These are phyloP conservation scores for Tiliqua scincoides DNA, from an alignment of 2,113 vertebrate genomes.

Conservation along the genomic window DNA sequence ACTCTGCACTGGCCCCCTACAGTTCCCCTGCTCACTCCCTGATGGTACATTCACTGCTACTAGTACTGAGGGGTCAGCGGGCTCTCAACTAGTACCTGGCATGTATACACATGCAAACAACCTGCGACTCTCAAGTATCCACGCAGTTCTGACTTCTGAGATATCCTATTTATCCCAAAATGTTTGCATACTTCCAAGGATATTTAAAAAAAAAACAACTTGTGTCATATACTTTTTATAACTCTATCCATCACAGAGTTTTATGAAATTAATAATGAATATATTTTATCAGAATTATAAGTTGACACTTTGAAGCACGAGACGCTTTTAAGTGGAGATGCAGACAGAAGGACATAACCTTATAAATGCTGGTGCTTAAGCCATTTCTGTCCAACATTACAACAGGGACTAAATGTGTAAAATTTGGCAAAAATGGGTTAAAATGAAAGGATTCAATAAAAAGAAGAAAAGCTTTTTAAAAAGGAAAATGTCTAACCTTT, in stretches of 20 bases:
- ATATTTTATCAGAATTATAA: background rate
- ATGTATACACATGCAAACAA: background rate
- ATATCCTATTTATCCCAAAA: background rate
- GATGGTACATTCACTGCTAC: too few species aligned
- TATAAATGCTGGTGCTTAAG: too few species aligned
- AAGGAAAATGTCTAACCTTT: background rate
- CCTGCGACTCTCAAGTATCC: background rate
- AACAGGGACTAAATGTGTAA: too few species aligned
- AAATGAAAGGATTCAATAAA: background rate
- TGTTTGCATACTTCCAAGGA: background rate
- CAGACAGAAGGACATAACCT: background rate
- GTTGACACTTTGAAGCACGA: background rate
- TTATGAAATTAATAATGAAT: background rate
- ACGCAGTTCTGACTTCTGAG: background rate
- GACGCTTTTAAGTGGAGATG: background rate
- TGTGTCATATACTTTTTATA: background rate
- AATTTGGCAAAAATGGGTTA: too few species aligned
- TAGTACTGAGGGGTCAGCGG: too few species aligned
- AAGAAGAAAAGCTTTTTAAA: background rate
- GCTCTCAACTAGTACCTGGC: too few species aligned
- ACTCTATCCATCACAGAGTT: background rate
- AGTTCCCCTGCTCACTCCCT: too few species aligned
- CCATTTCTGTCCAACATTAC: too few species aligned
- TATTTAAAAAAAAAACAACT: background rate
- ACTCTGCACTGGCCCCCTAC: too few species aligned